Percentiles rank a stretch among this genome's conserved stretches.
These are phyloP conservation scores for Paracentrotus lividus DNA, from an alignment of 53 echinoderm and acorn worm genomes.

Conservation along the genomic window DNA sequence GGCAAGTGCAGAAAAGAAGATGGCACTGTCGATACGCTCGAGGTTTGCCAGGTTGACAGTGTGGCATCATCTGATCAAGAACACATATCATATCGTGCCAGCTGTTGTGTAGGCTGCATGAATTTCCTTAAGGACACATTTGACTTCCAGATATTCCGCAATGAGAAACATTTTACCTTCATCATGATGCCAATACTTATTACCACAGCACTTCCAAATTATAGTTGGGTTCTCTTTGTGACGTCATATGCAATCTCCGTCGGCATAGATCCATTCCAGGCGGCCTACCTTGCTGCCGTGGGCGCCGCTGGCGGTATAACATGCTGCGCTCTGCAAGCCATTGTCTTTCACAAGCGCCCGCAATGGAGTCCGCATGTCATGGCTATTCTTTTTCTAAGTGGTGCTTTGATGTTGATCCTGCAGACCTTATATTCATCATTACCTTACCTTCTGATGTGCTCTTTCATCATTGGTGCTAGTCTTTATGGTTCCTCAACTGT, in stretches of 20 bases:
- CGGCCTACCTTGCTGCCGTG: conserved; percentile 50
- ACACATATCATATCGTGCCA: background rate
- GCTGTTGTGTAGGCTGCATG: background rate
- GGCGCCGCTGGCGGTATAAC: conserved; percentile 49
- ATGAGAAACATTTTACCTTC: conserved; percentile 52
- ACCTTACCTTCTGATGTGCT: conserved; percentile 34
- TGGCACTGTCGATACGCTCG: background rate
- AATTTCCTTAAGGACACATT: background rate
- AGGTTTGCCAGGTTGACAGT: background rate
- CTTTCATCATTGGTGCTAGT: conserved; percentile 58
- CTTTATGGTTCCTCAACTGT: conserved; percentile 24
- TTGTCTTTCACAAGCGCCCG: conserved; percentile 40
- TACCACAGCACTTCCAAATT: conserved; percentile 6
- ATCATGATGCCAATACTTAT: conserved; percentile 56
- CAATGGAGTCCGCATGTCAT: conserved; percentile 56
- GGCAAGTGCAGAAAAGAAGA: no score
- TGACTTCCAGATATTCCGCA: conserved; percentile 46
- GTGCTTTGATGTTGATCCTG: conserved; percentile 1
- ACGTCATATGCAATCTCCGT: conserved; percentile 55
- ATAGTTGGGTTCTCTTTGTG: conserved; percentile 65
- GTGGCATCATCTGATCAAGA: background rate
- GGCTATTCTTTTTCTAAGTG: background rate
- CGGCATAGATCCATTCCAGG: background rate
- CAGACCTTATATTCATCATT: conserved; percentile 14
- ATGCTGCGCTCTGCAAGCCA: conserved; percentile 37